phyloP scores from a whole-genome alignment of 1,140 invertebrate species.

The Drosophila tropicalis region DNA sequence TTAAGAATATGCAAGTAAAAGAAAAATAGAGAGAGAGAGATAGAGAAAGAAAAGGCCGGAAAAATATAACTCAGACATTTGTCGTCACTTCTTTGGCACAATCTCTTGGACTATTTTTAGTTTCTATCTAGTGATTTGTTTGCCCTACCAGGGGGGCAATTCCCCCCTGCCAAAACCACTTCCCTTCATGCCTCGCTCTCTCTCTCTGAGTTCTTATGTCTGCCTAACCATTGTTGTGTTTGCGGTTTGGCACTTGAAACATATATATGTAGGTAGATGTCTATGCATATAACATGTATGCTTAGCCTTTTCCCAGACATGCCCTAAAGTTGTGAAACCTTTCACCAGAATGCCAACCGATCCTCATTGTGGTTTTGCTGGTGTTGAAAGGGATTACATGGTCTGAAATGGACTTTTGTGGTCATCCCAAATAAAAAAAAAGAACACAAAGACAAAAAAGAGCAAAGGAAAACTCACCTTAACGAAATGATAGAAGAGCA shows the following conservation, averaged over 20 bases:
- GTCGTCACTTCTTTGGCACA: slow-evolving; percentile 11
- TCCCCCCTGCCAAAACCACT: background rate
- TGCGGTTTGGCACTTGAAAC: slow-evolving; percentile 70
- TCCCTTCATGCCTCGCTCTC: slow-evolving; percentile 24
- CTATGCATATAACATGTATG: slow-evolving; percentile 41
- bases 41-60: background rate
- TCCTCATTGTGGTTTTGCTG: slow-evolving; percentile 48
- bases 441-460: background rate
- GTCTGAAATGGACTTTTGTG: slow-evolving; percentile 52
- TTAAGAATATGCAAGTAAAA: background rate
- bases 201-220: background rate
- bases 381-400: slow-evolving; percentile 67
- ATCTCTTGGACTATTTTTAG: slow-evolving; percentile 70
- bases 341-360: slow-evolving; percentile 52
- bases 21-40: too few relatives aligned
- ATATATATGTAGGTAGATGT: slow-evolving; percentile 15
- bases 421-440: slow-evolving; percentile 25
- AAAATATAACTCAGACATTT: slow-evolving; percentile 16
- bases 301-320: slow-evolving; percentile 33
- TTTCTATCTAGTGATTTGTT: slow-evolving; percentile 67
- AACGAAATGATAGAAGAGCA: slow-evolving; percentile 91
- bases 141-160: slow-evolving; percentile 41
- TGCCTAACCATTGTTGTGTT: slow-evolving; percentile 37
- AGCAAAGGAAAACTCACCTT: slow-evolving; percentile 86
- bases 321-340: slow-evolving; percentile 36